Evolutionary conservation across 1,140 invertebrate species (phyloP).

Genomic region (Drosophila simulans): DNA sequence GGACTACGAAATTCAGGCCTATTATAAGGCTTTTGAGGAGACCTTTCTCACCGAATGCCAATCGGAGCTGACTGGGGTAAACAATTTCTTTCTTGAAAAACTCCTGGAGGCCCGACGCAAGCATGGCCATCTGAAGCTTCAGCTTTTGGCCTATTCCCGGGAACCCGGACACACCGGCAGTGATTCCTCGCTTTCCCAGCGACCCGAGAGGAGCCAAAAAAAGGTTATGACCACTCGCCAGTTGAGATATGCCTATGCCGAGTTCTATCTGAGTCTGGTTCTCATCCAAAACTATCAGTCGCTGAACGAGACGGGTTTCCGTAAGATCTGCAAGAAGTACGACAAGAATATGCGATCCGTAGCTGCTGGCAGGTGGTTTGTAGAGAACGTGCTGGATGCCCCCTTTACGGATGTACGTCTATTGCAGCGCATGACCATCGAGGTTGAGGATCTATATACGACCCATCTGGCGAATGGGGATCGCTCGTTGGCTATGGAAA

Average conservation of each 20-base stretch:
- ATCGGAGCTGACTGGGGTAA: slow-evolving; percentile 96
- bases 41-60: slow-evolving; percentile 96
- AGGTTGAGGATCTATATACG: slow-evolving; percentile 89
- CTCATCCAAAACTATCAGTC: slow-evolving; percentile 95
- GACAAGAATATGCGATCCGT: slow-evolving; percentile 89
- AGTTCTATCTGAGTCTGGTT: slow-evolving; percentile 98
- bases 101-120: slow-evolving; percentile 97
- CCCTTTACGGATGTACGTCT: slow-evolving; percentile 44
- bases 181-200: slow-evolving; percentile 15
- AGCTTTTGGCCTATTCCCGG: slow-evolving; percentile 86
- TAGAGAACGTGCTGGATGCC: slow-evolving; percentile 13
- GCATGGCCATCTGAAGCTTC: slow-evolving; percentile 94
- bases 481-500: slow-evolving; percentile 89
- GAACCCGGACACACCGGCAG: slow-evolving; percentile 35
- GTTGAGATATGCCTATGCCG: slow-evolving; percentile 97
- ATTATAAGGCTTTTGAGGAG: slow-evolving; percentile 97
- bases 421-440: slow-evolving; percentile 86
- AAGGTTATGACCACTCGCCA: slow-evolving; percentile 88
- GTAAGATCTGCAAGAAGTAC: slow-evolving; percentile 99
- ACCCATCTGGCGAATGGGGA: slow-evolving; percentile 89
- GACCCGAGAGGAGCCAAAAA: slow-evolving; percentile 25
- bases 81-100: slow-evolving; percentile 98
- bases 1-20: slow-evolving; percentile 16
- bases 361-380: slow-evolving; percentile 35
- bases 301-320: slow-evolving; percentile 98